phyloP scores from a whole-genome alignment of 1,140 invertebrate genomes.

The Musca domestica region DNA sequence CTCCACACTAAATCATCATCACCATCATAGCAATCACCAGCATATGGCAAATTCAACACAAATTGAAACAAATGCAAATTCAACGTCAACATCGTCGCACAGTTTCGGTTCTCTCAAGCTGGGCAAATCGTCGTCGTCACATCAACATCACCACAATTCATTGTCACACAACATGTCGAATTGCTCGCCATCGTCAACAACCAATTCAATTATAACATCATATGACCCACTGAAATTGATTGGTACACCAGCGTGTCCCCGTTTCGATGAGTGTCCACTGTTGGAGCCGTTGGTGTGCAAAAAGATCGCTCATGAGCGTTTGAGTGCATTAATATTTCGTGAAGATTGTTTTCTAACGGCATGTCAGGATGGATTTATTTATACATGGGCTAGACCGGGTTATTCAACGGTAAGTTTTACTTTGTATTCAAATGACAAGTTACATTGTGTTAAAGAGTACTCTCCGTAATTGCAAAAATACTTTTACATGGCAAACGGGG shows the following conservation, averaged over 20 bases:
- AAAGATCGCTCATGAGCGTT: slow-evolving; percentile 94
- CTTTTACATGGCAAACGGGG: too few relatives aligned
- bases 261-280: slow-evolving; percentile 93
- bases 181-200: slow-evolving; percentile 34
- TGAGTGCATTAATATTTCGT: slow-evolving; percentile 91
- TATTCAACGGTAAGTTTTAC: slow-evolving; percentile 44
- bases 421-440: too few relatives aligned
- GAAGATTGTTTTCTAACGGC: slow-evolving; percentile 96
- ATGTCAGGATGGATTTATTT: slow-evolving; percentile 97
- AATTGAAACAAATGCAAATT: slow-evolving; percentile 53
- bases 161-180: slow-evolving; percentile 9
- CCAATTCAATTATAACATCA: slow-evolving; percentile 53
- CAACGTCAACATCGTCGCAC: slow-evolving; percentile 45
- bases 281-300: slow-evolving; percentile 96
- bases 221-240: slow-evolving; percentile 82
- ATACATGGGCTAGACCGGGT: slow-evolving; percentile 94
- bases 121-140: slow-evolving; percentile 36
- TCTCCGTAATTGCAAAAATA: too few relatives aligned
- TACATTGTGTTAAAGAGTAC: too few relatives aligned
- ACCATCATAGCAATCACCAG: slow-evolving; percentile 31
- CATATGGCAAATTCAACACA: slow-evolving; percentile 41
- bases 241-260: slow-evolving; percentile 86
- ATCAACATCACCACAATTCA: slow-evolving; percentile 40
- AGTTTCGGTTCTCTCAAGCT: slow-evolving; percentile 50
- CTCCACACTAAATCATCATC: slow-evolving; percentile 28